A percentile compares a stretch with the other conserved stretches of the same genome.
phyloP scores from a whole-genome alignment of 2,113 vertebrate genomes.

The Haliaeetus leucogaster region DNA sequence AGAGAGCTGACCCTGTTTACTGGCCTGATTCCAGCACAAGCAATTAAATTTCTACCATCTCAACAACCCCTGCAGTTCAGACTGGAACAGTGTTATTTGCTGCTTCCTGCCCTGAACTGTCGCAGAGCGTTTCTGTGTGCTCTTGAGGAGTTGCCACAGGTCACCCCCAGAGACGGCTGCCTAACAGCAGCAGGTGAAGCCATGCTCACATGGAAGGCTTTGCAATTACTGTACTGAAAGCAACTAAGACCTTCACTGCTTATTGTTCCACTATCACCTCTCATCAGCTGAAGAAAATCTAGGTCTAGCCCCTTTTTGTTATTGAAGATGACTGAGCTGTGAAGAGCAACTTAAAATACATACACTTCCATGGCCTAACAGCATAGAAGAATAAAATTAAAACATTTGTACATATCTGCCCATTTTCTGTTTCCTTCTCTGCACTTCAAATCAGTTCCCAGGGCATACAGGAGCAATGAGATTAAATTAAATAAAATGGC shows the following conservation, averaged over 20 bases:
- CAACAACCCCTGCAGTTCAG: background rate
- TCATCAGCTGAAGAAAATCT: background rate
- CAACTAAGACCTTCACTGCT: background rate
- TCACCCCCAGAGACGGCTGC: background rate
- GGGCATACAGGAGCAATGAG: background rate
- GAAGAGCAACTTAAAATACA: background rate
- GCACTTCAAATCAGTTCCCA: background rate
- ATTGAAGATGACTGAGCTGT: background rate
- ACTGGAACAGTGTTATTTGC: background rate
- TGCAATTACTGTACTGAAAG: background rate
- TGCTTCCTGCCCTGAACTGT: background rate
- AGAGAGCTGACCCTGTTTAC: constrained; percentile 21
- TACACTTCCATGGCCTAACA: background rate
- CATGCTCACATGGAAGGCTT: background rate
- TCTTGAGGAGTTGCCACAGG: background rate
- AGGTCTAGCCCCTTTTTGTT: background rate
- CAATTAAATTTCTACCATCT: constrained; percentile 29
- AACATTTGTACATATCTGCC: background rate
- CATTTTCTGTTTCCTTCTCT: background rate
- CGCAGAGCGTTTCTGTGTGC: accelerated
- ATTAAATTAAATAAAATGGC: background rate
- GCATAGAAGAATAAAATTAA: background rate
- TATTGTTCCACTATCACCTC: background rate
- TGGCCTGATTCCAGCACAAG: constrained; percentile 49
- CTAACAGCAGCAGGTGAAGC: background rate